Evolutionary conservation across 2,888 invertebrate genomes (phyloP), one percentile per base, ranked within the genome.

Genomic region (Galeruca laticollis): DNA sequence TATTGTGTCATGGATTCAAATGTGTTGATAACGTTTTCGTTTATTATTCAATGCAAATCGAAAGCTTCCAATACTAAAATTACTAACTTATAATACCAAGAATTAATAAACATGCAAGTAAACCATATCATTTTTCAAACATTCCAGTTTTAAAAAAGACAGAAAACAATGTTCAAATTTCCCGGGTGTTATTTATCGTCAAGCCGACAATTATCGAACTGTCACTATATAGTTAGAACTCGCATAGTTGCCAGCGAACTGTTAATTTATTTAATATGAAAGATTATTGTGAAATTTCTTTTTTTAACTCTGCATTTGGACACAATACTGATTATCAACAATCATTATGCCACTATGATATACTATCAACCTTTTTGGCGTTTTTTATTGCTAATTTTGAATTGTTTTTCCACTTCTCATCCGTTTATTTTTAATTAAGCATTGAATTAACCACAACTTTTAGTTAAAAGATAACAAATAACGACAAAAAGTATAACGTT

Each of bases 151-250:
- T 8, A 15, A 15, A 47, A n/a, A 18, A 47, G 15, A 47, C 9
- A 15, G 26, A 15, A 43, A 15, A 43, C 15, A 10, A 47, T 47
- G 15, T 15, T 54, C 11, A 54, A 63, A 49, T 11, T 40, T 54
- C 63, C 63, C 63, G 63, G 54, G 26, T 1, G 1, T 0, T 13
- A 4, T 13, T n/a, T 21, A 43, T 63, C 40, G 43, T 40, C 54
- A 40, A 63, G 33, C 63, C 63, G 63, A 63, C 40, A 63, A 63
- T 63, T 63, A 54, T 63, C 63, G 62, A 62, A 62, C 52, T 62
- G 63, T 63, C 63, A 63, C 63, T 54, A n/a, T n/a, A n/a, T n/a
- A 54, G 54, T 63, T 54, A 63, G 40, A 63, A 63, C 54, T 63
- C 3, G 54, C 63, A 21, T 15, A 2, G 54, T 63, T 63, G 63